Evolutionary conservation across 2,888 invertebrate genomes (phyloP).

Genomic region (Himalopsyche anomala): DNA sequence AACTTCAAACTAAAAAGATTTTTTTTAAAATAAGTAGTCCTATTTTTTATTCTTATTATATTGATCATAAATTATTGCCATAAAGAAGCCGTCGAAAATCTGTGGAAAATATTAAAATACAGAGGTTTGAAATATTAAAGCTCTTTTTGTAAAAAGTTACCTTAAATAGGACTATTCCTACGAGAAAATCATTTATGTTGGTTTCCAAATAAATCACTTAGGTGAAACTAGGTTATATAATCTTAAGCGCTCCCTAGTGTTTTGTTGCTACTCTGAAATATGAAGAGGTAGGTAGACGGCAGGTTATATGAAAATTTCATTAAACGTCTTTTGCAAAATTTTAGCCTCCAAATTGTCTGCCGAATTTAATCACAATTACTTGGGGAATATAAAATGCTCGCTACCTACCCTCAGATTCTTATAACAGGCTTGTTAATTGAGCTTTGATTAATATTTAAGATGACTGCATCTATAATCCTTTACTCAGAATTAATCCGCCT

Average conservation of each 20-base stretch:
- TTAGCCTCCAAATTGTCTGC: neutral
- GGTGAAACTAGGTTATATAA: slow-evolving; percentile 19
- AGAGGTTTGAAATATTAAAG: neutral
- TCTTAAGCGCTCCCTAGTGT: slow-evolving; percentile 41
- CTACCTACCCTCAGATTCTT: neutral
- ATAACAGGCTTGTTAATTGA: neutral
- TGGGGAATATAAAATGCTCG: slow-evolving; percentile 22
- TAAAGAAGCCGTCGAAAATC: too few relatives aligned
- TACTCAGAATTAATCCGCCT: neutral
- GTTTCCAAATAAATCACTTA: slow-evolving; percentile 30
- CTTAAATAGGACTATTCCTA: neutral
- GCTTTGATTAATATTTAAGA: slow-evolving; percentile 29
- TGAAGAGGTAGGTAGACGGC: neutral
- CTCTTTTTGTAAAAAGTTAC: neutral
- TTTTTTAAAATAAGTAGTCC: too few relatives aligned
- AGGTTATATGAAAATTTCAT: slow-evolving; percentile 22
- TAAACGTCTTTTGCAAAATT: slow-evolving; percentile 32
- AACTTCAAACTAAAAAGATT: too few relatives aligned
- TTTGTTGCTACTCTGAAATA: slow-evolving; percentile 11
- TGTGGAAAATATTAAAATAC: too few relatives aligned
- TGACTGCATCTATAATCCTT: slow-evolving; percentile 15
- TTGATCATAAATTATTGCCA: too few relatives aligned
- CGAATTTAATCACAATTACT: slow-evolving; percentile 43
- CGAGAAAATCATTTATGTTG: slow-evolving; percentile 27
- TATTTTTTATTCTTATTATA: too few relatives aligned